Evolutionary conservation across 2,797 vertebrate genomes (phyloP), one percentile per base, ranked within the genome.

Genomic region (Apogon talboti): DNA sequence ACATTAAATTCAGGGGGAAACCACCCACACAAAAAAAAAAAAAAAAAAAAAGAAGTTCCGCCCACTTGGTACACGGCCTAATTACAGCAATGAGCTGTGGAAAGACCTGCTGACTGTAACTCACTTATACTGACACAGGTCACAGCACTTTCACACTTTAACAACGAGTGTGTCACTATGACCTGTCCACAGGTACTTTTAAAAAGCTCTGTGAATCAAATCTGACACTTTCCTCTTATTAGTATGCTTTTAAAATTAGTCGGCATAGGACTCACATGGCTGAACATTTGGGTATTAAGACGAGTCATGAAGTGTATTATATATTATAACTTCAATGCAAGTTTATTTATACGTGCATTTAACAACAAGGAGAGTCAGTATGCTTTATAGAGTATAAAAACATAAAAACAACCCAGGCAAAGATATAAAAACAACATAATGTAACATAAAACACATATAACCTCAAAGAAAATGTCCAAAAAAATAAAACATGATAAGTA

Each of bases 31-130:
- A 19, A 63, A 55, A 64, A 57, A 24, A 16, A n/a, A 43, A 30
- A 12, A 53, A 64, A 57, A 24, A 16, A 55, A 64, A 57, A 21
- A 16, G 18, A 43, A 35, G 11, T 11, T 11, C n/a, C 0, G 1
- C 18, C 64, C 28, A 14, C 19, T 59, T 30, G 44, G 1, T 55
- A 3, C 3, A 7, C 16, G 11, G 14, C n/a, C 13, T 57, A 52
- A 79, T 79, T 71, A 58, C 13, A 53, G 33, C 18, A 35, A 21
- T 3, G 19, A 21, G 18, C 18, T 52, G 45, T 63, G 47, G n/a
- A 56, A 73, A 48, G 49, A 64, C 28, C 55, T 66, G 57, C 63
- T 46, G 14, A 42, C 13, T 73, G 45, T 68, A 43, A 74, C 30
- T 73, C 58, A 57, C 59, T 16, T n/a, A 15, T 19, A 10, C 35